Evolutionary conservation across 2,797 vertebrate species (phyloP), one percentile per base, ranked within the genome.

Genomic region (Scarus forsteni): DNA sequence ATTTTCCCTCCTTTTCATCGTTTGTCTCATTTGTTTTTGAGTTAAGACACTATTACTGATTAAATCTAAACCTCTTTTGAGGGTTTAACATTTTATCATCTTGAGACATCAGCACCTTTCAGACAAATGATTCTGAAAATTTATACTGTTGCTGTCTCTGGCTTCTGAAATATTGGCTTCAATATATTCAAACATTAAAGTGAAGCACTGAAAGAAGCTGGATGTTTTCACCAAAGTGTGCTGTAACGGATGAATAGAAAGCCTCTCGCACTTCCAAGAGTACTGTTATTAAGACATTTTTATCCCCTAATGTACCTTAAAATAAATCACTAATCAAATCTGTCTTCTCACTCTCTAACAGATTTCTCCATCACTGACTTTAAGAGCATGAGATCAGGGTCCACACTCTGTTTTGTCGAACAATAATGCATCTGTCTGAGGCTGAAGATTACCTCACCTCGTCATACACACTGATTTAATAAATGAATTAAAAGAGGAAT

Each of bases 401-500:
- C 35, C 9, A 3, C 7, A 12, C 14, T 27, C 35, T n/a, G 14
- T 0, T 44, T 27, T 14, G 27, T 27, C 46, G 14, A 39, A 70
- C 35, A 5, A 11, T 27, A 4, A 49, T 16, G 16, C 35, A 15
- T 62, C 43, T 27, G 14, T 60, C 34, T 54, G 13, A 8, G 43
- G 44, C 13, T 7, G 8, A 54, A 3, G 35, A 73, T 70, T 14
- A 70, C 57, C 51, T 79, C 14, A 56, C 61, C 1, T 57, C 53
- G 52, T 39, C 55, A 56, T 6, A 45, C 12, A 16, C 1, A 6
- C 40, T 1, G 66, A 70, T 71, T 42, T 54, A 70, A 85, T 59
- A 43, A 70, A 79, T 75, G 58, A 35, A 71, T 35, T 34, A 66
- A 70, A 43, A 49, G 10, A 58, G 49, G 36, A 14, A 43, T 72